Percentiles rank a stretch among this genome's conserved stretches.
Conservation (phyloP, 2,797 vertebrate species). For the Sebastes umbrosus region DNA sequence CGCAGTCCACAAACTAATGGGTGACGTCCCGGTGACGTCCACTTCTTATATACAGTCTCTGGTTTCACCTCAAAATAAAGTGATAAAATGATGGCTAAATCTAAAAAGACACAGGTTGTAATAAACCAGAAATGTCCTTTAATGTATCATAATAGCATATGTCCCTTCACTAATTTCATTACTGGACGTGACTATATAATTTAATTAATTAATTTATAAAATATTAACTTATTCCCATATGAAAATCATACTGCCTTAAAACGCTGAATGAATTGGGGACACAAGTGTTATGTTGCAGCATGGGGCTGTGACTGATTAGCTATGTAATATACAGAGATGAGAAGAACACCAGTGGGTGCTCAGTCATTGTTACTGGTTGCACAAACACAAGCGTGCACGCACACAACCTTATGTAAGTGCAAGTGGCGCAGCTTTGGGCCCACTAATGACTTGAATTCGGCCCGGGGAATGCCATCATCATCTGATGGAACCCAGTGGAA, state of each 20-base stretch:
- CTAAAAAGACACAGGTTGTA: neutral
- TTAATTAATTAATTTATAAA: too few species aligned
- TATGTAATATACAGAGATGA: constrained; percentile 63
- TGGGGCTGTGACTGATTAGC: constrained; percentile 55
- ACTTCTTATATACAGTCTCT: neutral
- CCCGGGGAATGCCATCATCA: constrained; percentile 47
- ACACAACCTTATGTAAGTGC: constrained; percentile 59
- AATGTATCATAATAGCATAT: neutral
- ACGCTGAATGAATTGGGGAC: constrained; percentile 7
- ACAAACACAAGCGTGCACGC: constrained; percentile 35
- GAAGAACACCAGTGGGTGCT: constrained; percentile 57
- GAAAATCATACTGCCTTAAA: neutral
- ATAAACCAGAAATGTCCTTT: neutral
- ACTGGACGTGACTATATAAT: neutral
- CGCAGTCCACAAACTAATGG: neutral
- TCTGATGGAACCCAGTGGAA: constrained; percentile 65
- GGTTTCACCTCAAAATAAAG: neutral
- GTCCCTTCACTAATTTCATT: neutral
- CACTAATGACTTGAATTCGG: constrained; percentile 68
- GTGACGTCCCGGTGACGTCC: neutral
- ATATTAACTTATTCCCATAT: neutral
- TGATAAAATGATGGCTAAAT: neutral
- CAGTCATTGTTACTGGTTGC: constrained; percentile 48
- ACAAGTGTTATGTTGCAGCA: constrained; percentile 18
- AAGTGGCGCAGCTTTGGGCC: constrained; percentile 60